phyloP scores from a whole-genome alignment of 2,888 invertebrate species.

The Ecliptopera silaceata region DNA sequence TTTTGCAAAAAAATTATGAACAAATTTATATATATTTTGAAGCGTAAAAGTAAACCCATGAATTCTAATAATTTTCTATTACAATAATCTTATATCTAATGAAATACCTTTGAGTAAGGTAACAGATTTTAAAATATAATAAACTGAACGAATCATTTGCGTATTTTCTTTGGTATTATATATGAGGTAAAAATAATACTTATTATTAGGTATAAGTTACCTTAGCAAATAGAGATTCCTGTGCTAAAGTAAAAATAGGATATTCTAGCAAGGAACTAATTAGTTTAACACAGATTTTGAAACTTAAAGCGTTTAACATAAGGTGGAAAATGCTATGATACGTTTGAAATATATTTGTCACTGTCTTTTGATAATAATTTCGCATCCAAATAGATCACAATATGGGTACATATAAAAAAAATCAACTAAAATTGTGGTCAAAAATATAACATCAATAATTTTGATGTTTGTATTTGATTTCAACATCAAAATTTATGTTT shows the following conservation, averaged over 20 bases:
- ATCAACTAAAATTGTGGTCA: too few species aligned
- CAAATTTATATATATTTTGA: neutral
- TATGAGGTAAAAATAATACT: constrained; percentile 19
- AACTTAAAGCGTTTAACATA: neutral
- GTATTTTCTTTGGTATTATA: constrained; percentile 32
- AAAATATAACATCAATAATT: too few species aligned
- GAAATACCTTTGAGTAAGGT: constrained; percentile 18
- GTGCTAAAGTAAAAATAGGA: neutral
- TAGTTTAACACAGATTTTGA: neutral
- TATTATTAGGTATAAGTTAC: neutral
- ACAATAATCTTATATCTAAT: constrained; percentile 16
- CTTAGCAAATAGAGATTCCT: neutral
- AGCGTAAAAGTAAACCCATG: neutral
- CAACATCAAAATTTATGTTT: too few species aligned
- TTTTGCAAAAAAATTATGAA: neutral
- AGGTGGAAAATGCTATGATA: constrained; percentile 16
- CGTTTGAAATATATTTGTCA: too few species aligned
- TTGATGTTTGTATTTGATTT: too few species aligned
- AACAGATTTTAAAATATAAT: constrained; percentile 15
- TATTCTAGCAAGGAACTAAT: neutral
- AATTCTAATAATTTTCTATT: constrained; percentile 12
- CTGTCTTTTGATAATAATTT: too few species aligned
- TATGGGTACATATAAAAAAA: too few species aligned
- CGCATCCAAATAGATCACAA: neutral
- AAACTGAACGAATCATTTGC: constrained; percentile 32